Percentiles rank a stretch among this genome's conserved stretches.
phyloP scores from a whole-genome alignment of 2,888 invertebrate genomes.

The Heliothis peltigera region DNA sequence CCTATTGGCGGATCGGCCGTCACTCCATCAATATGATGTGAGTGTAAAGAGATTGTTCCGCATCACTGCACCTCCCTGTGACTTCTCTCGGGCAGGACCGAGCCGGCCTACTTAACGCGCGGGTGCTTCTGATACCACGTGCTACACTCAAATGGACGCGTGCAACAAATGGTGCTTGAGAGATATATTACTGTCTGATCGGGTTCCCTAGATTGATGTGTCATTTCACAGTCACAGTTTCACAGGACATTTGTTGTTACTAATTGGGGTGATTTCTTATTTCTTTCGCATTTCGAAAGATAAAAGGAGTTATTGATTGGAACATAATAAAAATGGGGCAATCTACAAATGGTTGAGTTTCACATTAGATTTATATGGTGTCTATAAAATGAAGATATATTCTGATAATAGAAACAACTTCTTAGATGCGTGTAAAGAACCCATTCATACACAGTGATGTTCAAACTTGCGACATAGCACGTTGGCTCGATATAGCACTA shows the following conservation, averaged over 20 bases:
- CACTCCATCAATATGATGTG: conserved; percentile 51
- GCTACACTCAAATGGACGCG: conserved; percentile 55
- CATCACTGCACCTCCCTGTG: conserved; percentile 46
- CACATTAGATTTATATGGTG: not conserved
- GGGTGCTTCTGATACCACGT: conserved; percentile 55
- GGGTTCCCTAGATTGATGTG: conserved; percentile 35
- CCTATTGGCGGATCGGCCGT: conserved; percentile 59
- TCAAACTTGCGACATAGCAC: conserved; percentile 51
- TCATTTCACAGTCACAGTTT: conserved; percentile 41
- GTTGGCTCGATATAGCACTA: conserved; percentile 27
- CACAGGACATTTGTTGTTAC: conserved; percentile 46
- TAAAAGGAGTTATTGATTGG: not conserved
- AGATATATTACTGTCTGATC: conserved; percentile 48
- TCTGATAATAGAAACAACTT: conserved; percentile 13
- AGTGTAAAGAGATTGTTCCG: conserved; percentile 59
- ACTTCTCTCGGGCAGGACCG: conserved; percentile 7
- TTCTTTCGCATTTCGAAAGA: not conserved
- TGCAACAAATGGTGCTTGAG: conserved; percentile 60
- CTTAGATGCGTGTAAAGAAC: conserved; percentile 20
- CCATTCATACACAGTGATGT: conserved; percentile 23
- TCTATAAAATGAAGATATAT: conserved; percentile 4
- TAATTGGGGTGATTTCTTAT: conserved; percentile 13
- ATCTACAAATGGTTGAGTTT: not conserved
- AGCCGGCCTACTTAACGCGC: conserved; percentile 56
- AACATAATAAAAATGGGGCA: not conserved